Base-by-base conservation (phyloP, 2,113 vertebrate species). In the Gila orcuttii region DNA sequence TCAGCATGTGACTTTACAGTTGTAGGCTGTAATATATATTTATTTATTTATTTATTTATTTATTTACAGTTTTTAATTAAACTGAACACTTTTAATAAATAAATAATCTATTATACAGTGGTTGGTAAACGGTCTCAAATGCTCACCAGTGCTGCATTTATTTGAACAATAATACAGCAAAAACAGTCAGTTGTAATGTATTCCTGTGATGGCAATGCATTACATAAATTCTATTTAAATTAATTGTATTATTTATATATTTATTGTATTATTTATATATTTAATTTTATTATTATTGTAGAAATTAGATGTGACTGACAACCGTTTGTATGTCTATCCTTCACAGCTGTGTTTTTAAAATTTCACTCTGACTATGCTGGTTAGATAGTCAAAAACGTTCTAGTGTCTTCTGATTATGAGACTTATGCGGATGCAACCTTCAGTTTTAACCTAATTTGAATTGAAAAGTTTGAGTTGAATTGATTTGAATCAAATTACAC, bases 401-500 rank as follows among this genome's bases (percentile, higher is more conserved):
- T 39, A 17, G 19, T 21, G 69, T 45, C 57, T 62, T 80, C 12
- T 80, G 59, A 33, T 21, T 17, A 6, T 52, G 64, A 83, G 50
- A 83, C 68, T 39, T 71, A 82, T 50, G 57, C 42, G 28, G 25
- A 82, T 69, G 79, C 62, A 33, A 50, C n/a, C 80, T 82, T 82
- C 45, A 52, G 62, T 59, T 21, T 9, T 42, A 50, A 57, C n/a
- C 68, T 73, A 74, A 57, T 83, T 59, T 71, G 68, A 59, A 59
- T 42, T 74, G 68, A 71, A 57, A 73, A 59, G 68, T 83, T 68
- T 33, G 62, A 82, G 42, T 36, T 33, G 66, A 83, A 73, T 57
- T 73, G 82, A 73, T 74, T 73, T 73, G 50, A 73, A 73, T 73
- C 31, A 57, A 83, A 68, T 82, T 69, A 82, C 28, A n/a, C 45